Evolutionary conservation across 1,140 invertebrate species (phyloP).

Genomic region (Cepaea nemoralis): DNA sequence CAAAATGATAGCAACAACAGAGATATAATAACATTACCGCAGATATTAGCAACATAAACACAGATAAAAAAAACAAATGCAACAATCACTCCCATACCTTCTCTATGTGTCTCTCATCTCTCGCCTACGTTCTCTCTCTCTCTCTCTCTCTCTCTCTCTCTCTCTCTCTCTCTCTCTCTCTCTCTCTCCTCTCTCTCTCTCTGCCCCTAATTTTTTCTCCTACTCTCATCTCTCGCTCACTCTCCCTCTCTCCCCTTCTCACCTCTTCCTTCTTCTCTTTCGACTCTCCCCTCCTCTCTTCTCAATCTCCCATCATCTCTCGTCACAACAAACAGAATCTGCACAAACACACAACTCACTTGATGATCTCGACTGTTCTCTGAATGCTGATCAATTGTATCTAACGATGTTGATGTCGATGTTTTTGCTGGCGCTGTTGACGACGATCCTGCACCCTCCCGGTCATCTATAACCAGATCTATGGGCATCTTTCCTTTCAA

Average conservation of each 20-base stretch:
- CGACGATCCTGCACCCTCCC: slow-evolving; percentile 78
- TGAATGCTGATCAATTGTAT: slow-evolving; percentile 54
- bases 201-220: not conserved
- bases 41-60: no score
- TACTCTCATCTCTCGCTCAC: not conserved
- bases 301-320: not conserved
- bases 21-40: no score
- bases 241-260: not conserved
- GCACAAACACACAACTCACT: slow-evolving; percentile 43
- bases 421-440: slow-evolving; percentile 46
- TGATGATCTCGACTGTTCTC: slow-evolving; percentile 61
- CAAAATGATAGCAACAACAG: no score
- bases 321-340: no score
- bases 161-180: not conserved
- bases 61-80: no score
- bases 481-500: slow-evolving; percentile 99
- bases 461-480: slow-evolving; percentile 98
- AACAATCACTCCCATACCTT: no score
- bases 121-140: not conserved
- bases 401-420: slow-evolving; percentile 62
- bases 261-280: not conserved
- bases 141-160: not conserved
- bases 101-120: no score
- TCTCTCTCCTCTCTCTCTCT: not conserved
- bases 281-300: not conserved